Evolutionary conservation across 2,888 invertebrate genomes (phyloP).

Genomic region (Mythimna lalbum): DNA sequence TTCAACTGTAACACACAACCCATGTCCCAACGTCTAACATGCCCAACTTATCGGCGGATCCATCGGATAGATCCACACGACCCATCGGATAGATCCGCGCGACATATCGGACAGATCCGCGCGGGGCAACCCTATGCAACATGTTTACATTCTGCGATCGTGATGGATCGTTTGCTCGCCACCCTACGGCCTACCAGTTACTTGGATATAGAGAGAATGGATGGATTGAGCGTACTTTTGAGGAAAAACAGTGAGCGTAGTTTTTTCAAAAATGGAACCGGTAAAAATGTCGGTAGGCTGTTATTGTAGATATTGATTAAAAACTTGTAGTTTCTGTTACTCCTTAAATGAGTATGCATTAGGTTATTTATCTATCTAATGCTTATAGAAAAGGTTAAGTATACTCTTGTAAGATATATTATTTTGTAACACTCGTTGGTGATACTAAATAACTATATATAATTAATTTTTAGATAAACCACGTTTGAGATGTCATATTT

Average conservation of each 20-base stretch:
- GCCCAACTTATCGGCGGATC: slow-evolving; percentile 39
- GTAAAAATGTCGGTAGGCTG: neutral
- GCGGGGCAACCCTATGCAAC: slow-evolving; percentile 60
- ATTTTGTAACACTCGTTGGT: too few relatives aligned
- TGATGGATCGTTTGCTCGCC: slow-evolving; percentile 64
- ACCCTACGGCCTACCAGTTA: slow-evolving; percentile 43
- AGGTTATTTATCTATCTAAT: too few relatives aligned
- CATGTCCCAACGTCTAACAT: slow-evolving; percentile 41
- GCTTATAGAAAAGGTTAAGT: too few relatives aligned
- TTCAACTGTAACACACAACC: slow-evolving; percentile 18
- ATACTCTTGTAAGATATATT: too few relatives aligned
- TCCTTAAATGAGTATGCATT: too few relatives aligned
- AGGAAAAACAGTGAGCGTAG: slow-evolving; percentile 3
- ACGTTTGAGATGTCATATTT: too few relatives aligned
- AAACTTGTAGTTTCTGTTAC: neutral
- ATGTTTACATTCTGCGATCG: slow-evolving; percentile 65
- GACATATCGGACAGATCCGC: slow-evolving; percentile 24
- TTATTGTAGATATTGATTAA: neutral
- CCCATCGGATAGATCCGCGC: slow-evolving; percentile 10
- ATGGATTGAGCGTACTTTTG: neutral
- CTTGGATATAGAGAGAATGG: slow-evolving; percentile 22
- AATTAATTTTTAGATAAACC: too few relatives aligned
- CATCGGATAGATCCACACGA: slow-evolving; percentile 27
- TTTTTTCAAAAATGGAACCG: neutral
- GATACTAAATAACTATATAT: too few relatives aligned